Evolutionary conservation across 2,113 vertebrate genomes (phyloP), one percentile per base, ranked within the genome.

Genomic region (Phalacrocorax pelagicus): DNA sequence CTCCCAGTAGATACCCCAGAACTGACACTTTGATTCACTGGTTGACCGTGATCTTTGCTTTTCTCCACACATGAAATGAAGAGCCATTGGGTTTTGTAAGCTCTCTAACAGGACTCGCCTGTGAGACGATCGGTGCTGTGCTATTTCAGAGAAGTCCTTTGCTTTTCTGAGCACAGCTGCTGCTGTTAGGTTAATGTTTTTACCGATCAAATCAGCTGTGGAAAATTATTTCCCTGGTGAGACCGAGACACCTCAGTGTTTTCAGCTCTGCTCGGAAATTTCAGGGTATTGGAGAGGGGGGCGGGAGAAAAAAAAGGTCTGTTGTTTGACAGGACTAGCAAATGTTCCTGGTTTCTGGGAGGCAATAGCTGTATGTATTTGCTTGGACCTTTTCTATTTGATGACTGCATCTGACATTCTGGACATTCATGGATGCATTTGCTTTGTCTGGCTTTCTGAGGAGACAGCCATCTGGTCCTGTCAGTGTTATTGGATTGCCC

Each of bases 201-300:
- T 71, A 62, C 42, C 73, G 69, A 27, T 49, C 59, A 93, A 63
- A 89, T 79, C 40, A 59, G 42, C 65, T 74, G 30, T 34, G 52
- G 81, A 71, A 88, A 95, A 73, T 90, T 52, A 86, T 90, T 94
- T 92, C 74, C 61, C 80, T 20, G 1, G 78, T 94, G 92, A 92
- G 67, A 92, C 74, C 52, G 84, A 88, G 44, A 7, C 32, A 83
- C 52, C 19, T 86, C n/a, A 4, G 5, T 54, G 59, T 84, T 85
- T 65, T 62, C 40, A 77, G 51, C 51, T 52, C 44, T 81, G 40
- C 47, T 36, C 2, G 0, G 91, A 90, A 65, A 89, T 92, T 81
- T 96, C 63, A 58, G 61, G 29, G 34, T 66, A 17, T 54, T 52
- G n/a, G 81, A 84, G 42, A 58, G 12, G 15, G 42, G 42, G 24